Evolutionary conservation across 92 coral and sea anemone genomes (phyloP).

Genomic region (Actinernus sp.): DNA sequence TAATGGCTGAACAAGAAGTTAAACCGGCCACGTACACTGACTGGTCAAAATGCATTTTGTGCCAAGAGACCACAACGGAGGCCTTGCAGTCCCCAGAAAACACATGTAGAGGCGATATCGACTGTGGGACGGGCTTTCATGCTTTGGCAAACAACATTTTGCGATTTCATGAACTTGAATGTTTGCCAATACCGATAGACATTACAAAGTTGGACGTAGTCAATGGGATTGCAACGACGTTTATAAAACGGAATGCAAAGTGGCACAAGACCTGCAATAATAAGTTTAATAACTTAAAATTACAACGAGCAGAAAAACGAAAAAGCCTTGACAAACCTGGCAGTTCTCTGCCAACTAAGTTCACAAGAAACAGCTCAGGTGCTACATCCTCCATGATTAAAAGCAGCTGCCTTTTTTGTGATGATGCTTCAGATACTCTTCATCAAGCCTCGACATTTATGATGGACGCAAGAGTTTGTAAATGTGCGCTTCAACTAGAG

Average conservation of each 20-base stretch:
- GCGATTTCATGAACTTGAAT: too few species aligned
- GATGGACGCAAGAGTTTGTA: conserved; percentile 41
- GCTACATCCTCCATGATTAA: conserved; percentile 14
- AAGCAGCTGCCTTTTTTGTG: conserved; percentile 40
- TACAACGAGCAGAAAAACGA: conserved; percentile 49
- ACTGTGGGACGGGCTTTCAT: too few species aligned
- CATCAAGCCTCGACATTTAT: conserved; percentile 54
- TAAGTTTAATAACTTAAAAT: conserved; percentile 56
- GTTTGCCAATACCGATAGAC: too few species aligned
- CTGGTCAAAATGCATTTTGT: too few species aligned
- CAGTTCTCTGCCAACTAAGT: conserved; percentile 14
- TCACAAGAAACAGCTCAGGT: conserved; percentile 33
- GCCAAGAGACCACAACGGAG: too few species aligned
- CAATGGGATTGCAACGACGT: conserved; percentile 33
- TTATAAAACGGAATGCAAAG: conserved; percentile 39
- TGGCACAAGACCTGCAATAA: conserved; percentile 63
- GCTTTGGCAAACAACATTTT: too few species aligned
- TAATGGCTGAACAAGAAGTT: too few species aligned
- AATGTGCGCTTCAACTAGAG: conserved; percentile 37
- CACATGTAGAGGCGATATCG: too few species aligned
- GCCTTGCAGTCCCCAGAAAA: too few species aligned
- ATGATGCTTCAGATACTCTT: conserved; percentile 37
- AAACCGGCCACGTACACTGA: too few species aligned
- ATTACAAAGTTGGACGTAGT: conserved; percentile 63
- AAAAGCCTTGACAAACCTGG: conserved; percentile 28